Conservation (phyloP, 1,140 invertebrate genomes). For the Vanessa atalanta region DNA sequence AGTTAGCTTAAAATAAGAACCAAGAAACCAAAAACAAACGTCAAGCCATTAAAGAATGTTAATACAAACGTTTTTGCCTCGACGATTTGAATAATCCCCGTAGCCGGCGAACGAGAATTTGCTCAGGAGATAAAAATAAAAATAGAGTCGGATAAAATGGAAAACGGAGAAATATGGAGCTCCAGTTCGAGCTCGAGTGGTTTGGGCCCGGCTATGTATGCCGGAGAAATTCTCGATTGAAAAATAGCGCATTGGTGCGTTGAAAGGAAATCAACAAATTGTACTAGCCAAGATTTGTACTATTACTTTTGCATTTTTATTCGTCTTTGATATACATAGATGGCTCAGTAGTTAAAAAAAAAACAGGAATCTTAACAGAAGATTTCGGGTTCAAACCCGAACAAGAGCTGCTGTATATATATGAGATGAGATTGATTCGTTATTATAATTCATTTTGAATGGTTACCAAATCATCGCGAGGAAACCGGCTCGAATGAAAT, state of each 20-base stretch:
- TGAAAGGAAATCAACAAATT: background rate
- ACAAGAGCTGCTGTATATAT: too few relatives aligned
- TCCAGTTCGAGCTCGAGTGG: background rate
- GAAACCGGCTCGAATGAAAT: too few relatives aligned
- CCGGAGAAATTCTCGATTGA: background rate
- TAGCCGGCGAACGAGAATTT: slow-evolving; percentile 2
- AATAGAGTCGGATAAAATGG: background rate
- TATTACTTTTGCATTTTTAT: background rate
- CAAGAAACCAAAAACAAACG: background rate
- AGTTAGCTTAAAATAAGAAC: background rate
- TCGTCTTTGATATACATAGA: too few relatives aligned
- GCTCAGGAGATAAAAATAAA: slow-evolving; percentile 35
- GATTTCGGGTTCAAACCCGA: too few relatives aligned
- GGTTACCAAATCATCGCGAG: too few relatives aligned
- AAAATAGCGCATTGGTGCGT: slow-evolving; percentile 6
- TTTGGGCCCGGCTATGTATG: background rate
- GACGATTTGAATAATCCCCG: slow-evolving; percentile 28
- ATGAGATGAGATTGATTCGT: too few relatives aligned
- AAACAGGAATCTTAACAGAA: too few relatives aligned
- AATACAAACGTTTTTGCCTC: slow-evolving; percentile 17
- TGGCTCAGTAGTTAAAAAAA: too few relatives aligned
- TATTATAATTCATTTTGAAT: too few relatives aligned
- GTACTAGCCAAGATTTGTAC: background rate
- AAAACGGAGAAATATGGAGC: background rate
- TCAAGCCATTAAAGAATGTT: background rate